A percentile compares a stretch with the other conserved stretches of the same genome.
Evolutionary conservation across 1,140 invertebrate species (phyloP).

Genomic region (Calosoma granatense): DNA sequence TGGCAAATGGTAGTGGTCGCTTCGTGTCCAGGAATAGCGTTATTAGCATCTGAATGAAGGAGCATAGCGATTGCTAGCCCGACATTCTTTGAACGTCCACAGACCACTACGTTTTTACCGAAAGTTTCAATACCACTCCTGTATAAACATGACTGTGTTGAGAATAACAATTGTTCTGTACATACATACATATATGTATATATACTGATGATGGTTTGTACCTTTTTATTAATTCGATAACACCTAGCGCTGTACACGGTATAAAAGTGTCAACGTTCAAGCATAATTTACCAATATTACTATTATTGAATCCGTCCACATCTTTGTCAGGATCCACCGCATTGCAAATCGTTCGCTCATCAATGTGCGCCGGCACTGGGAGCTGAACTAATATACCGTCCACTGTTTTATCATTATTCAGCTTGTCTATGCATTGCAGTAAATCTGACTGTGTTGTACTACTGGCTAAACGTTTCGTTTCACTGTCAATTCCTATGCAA

Average conservation of each 20-base stretch:
- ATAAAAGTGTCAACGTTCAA: constrained; percentile 63
- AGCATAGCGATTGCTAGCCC: constrained; percentile 77
- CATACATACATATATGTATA: not conserved
- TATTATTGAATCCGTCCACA: constrained; percentile 81
- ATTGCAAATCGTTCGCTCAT: constrained; percentile 68
- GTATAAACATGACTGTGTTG: not conserved
- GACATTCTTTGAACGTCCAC: constrained; percentile 83
- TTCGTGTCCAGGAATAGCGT: constrained; percentile 48
- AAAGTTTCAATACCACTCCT: constrained; percentile 61
- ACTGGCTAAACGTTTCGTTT: constrained; percentile 46
- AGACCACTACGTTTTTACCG: constrained; percentile 78
- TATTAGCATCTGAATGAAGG: constrained; percentile 55
- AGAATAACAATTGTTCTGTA: not conserved
- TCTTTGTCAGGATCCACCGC: constrained; percentile 71
- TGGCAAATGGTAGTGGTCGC: constrained; percentile 84
- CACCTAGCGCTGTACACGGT: constrained; percentile 77
- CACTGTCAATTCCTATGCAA: constrained; percentile 51
- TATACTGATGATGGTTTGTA: constrained; percentile 19
- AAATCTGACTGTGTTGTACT: constrained; percentile 55
- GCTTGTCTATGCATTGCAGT: constrained; percentile 47
- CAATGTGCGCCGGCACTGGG: constrained; percentile 66
- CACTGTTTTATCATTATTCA: constrained; percentile 60
- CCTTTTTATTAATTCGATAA: constrained; percentile 65
- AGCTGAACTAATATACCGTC: constrained; percentile 82
- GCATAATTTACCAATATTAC: constrained; percentile 67